These are phyloP conservation scores for Acrocyrtus sp. DNA, from an alignment of 2,888 invertebrate genomes.

Conservation along the genomic window DNA sequence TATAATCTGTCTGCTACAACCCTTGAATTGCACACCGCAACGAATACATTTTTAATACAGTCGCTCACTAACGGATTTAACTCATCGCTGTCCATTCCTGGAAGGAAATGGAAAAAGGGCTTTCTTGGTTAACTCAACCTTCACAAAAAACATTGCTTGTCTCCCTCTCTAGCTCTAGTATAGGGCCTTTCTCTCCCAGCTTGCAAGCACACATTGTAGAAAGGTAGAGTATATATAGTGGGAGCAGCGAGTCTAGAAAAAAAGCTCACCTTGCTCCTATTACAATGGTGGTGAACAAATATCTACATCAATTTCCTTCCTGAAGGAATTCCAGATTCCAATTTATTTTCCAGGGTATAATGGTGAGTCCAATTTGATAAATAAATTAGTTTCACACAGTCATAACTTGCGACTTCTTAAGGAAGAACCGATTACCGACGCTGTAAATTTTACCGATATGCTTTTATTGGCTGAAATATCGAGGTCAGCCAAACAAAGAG, in stretches of 20 bases:
- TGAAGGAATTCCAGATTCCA: not conserved
- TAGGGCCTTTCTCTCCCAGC: too few relatives aligned
- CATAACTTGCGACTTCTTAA: too few relatives aligned
- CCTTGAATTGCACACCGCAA: not conserved
- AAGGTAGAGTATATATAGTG: too few relatives aligned
- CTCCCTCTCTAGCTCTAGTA: too few relatives aligned
- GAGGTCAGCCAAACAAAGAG: slow-evolving; percentile 8
- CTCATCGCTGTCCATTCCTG: slow-evolving; percentile 13
- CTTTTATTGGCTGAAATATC: slow-evolving; percentile 20
- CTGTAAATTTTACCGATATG: not conserved
- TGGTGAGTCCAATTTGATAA: not conserved
- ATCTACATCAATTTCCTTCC: not conserved
- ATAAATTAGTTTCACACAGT: not conserved
- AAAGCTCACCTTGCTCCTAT: not conserved
- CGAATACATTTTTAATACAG: not conserved
- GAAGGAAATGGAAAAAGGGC: slow-evolving; percentile 4
- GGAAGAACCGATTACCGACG: too few relatives aligned
- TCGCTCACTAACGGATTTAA: not conserved
- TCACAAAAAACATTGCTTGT: slow-evolving; percentile 1
- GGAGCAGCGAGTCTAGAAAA: not conserved
- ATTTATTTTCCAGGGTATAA: not conserved
- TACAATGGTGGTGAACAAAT: not conserved
- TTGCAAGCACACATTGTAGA: not conserved
- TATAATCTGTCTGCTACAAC: not conserved
- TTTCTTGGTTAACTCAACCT: slow-evolving; percentile 25